phyloP scores from a whole-genome alignment of 2,888 invertebrate genomes.

The Pocota personata region DNA sequence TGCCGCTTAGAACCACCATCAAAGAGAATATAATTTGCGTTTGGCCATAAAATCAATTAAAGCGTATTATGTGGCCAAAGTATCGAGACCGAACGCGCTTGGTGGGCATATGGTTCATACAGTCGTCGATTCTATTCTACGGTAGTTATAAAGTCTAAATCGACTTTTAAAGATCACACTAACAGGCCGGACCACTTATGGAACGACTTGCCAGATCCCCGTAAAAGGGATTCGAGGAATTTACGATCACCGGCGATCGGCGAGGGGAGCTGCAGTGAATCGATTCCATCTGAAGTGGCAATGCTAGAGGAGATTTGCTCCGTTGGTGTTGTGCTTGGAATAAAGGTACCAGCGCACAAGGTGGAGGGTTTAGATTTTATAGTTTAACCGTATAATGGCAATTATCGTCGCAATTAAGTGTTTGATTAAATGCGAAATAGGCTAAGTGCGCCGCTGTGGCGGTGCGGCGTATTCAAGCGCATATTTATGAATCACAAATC shows the following conservation, averaged over 20 bases:
- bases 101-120: conserved; percentile 49
- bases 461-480: background rate
- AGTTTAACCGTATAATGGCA: conserved; percentile 71
- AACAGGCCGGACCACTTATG: conserved; percentile 56
- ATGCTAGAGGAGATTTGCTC: background rate
- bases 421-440: conserved; percentile 73
- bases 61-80: conserved; percentile 60
- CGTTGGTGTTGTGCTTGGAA: background rate
- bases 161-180: conserved; percentile 72
- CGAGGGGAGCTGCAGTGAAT: conserved; percentile 40
- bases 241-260: conserved; percentile 59
- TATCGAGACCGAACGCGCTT: conserved; percentile 7
- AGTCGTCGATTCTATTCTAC: conserved; percentile 62
- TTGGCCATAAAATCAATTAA: conserved; percentile 73
- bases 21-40: conserved; percentile 70
- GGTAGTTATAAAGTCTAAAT: conserved; percentile 71
- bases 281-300: conserved; percentile 59
- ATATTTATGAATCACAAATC: conserved; percentile 55
- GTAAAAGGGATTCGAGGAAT: conserved; percentile 70
- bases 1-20: conserved; percentile 23
- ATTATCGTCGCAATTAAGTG: conserved; percentile 73
- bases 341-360: background rate
- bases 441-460: conserved; percentile 55
- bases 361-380: conserved; percentile 58
- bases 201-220: conserved; percentile 54